These are phyloP conservation scores for Geotrypetes seraphini DNA, from an alignment of 2,797 vertebrate genomes.

Conservation along the genomic window DNA sequence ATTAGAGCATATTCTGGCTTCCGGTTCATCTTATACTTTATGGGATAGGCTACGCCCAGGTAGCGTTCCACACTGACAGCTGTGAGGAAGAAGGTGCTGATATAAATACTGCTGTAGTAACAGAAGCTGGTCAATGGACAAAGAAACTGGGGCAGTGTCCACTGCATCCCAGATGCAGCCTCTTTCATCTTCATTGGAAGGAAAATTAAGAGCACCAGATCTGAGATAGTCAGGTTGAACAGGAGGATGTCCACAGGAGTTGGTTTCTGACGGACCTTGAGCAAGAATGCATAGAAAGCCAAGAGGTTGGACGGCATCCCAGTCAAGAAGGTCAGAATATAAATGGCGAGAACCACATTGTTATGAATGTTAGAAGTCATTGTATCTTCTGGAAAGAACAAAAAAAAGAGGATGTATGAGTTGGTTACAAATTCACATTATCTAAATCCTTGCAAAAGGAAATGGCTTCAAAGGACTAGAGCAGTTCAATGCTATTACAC, in stretches of 20 bases:
- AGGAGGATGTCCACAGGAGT: slow-evolving; percentile 59
- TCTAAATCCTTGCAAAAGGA: no score
- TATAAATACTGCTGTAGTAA: slow-evolving; percentile 83
- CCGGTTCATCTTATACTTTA: slow-evolving; percentile 62
- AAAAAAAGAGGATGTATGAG: background rate
- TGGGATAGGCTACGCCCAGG: slow-evolving; percentile 70
- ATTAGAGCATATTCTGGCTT: slow-evolving; percentile 45
- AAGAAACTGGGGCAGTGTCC: slow-evolving; percentile 47
- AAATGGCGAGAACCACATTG: slow-evolving; percentile 26
- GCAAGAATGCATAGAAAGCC: slow-evolving; percentile 50
- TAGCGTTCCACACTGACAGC: slow-evolving; percentile 76
- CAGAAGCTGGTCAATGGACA: slow-evolving; percentile 64
- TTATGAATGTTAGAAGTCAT: background rate
- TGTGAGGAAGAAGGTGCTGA: slow-evolving; percentile 74
- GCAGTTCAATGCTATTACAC: no score
- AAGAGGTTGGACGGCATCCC: slow-evolving; percentile 60
- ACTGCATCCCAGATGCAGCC: slow-evolving; percentile 38
- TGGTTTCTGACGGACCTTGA: slow-evolving; percentile 44
- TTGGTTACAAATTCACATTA: no score
- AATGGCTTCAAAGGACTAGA: no score
- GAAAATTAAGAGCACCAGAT: slow-evolving; percentile 70
- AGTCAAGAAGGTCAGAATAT: slow-evolving; percentile 57
- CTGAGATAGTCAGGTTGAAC: slow-evolving; percentile 73
- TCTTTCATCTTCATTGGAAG: slow-evolving; percentile 76
- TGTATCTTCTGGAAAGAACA: background rate